Evolutionary conservation across 2,888 invertebrate genomes (phyloP).

Genomic region (Pharmacophagus antenor): DNA sequence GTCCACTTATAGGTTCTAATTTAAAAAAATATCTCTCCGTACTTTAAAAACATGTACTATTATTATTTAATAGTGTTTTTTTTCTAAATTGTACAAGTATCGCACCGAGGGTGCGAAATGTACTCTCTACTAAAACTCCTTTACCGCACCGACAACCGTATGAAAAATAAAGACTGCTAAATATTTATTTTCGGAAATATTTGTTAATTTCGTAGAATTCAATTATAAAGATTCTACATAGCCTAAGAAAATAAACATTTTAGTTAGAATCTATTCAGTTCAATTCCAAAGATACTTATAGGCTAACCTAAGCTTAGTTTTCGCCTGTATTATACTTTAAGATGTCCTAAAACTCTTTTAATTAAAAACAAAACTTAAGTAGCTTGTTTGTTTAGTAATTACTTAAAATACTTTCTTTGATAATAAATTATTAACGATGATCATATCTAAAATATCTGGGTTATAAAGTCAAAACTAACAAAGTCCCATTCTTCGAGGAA

Average conservation of each 20-base stretch:
- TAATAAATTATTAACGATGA: background rate
- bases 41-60: too few relatives aligned
- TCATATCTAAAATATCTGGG: background rate
- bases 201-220: background rate
- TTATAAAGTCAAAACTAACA: background rate
- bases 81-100: too few relatives aligned
- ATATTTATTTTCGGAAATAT: too few relatives aligned
- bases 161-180: too few relatives aligned
- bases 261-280: slow-evolving; percentile 13
- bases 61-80: too few relatives aligned
- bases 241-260: slow-evolving; percentile 1
- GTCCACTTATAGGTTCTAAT: too few relatives aligned
- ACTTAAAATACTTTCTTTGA: background rate
- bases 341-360: slow-evolving; percentile 11
- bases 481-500: too few relatives aligned
- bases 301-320: slow-evolving; percentile 21
- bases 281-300: slow-evolving; percentile 10
- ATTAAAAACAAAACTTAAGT: background rate
- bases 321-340: slow-evolving; percentile 19
- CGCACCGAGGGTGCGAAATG: too few relatives aligned
- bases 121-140: too few relatives aligned
- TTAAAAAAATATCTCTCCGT: too few relatives aligned
- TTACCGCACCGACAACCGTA: too few relatives aligned
- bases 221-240: background rate
- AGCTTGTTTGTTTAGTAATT: background rate